Conservation (phyloP, 2,888 invertebrate species). For the Conus canariensis region DNA sequence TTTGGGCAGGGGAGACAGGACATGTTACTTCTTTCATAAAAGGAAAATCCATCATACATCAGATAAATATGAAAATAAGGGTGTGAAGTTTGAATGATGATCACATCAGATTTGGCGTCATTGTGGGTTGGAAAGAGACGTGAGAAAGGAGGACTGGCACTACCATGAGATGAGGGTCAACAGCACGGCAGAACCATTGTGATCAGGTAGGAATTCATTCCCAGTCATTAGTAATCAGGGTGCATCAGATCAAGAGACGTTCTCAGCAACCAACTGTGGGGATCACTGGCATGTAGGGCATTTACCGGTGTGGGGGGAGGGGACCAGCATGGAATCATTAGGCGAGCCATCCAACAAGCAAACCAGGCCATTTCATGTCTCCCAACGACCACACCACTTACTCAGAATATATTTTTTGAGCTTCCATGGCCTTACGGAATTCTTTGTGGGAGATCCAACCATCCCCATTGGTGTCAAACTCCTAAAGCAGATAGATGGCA, state of each 20-base stretch:
- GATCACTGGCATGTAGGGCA: neutral
- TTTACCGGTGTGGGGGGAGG: neutral
- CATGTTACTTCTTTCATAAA: too few species aligned
- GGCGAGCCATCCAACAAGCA: constrained; percentile 18
- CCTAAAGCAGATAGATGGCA: constrained; percentile 62
- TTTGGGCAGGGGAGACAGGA: too few species aligned
- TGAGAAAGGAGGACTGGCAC: too few species aligned
- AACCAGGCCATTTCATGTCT: neutral
- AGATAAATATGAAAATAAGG: too few species aligned
- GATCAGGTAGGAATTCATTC: too few species aligned
- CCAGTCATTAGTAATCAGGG: neutral
- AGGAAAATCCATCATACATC: too few species aligned
- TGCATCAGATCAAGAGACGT: neutral
- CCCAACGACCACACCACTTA: constrained; percentile 64
- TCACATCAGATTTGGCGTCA: too few species aligned
- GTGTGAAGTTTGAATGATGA: too few species aligned
- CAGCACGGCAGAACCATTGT: too few species aligned
- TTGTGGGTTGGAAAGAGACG: too few species aligned
- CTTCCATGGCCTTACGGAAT: constrained; percentile 99
- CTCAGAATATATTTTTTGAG: constrained; percentile 95
- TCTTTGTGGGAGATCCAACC: constrained; percentile 99
- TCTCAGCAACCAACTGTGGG: neutral
- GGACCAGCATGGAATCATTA: neutral
- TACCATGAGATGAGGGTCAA: too few species aligned
- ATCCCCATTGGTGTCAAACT: constrained; percentile 93